Percentiles rank a stretch among this genome's conserved stretches.
Evolutionary conservation across 2,888 invertebrate species (phyloP).

Genomic region (Patella pellucida): DNA sequence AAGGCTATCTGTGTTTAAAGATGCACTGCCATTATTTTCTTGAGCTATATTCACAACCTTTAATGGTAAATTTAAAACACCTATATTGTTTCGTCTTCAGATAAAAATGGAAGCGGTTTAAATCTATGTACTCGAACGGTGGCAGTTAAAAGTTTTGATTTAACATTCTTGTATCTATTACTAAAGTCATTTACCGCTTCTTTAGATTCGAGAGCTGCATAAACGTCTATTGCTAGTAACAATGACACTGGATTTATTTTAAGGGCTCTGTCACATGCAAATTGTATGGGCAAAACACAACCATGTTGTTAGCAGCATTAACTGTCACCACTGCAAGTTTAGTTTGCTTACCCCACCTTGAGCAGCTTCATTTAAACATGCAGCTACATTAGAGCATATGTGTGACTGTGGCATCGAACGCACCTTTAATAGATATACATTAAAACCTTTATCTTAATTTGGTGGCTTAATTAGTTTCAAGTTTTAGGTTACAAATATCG

Average conservation of each 20-base stretch:
- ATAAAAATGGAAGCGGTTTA: too few relatives aligned
- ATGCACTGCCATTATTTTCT: not conserved
- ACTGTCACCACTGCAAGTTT: constrained; percentile 3
- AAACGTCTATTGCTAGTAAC: constrained; percentile 14
- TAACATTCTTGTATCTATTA: not conserved
- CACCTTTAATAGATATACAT: not conserved
- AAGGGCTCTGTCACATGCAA: constrained; percentile 12
- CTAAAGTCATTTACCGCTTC: not conserved
- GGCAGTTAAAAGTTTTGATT: not conserved
- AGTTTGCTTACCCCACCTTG: not conserved
- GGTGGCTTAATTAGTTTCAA: too few relatives aligned
- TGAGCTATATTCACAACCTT: too few relatives aligned
- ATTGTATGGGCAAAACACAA: not conserved
- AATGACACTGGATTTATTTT: constrained; percentile 10
- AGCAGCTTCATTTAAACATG: not conserved
- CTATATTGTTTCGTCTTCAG: too few relatives aligned
- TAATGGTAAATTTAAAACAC: too few relatives aligned
- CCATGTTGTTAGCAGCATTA: constrained; percentile 20
- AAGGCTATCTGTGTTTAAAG: not conserved
- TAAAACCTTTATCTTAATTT: too few relatives aligned
- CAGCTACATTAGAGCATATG: constrained; percentile 8
- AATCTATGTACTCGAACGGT: not conserved
- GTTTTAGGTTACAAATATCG: too few relatives aligned
- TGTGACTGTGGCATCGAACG: constrained; percentile 18
- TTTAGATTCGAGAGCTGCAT: too few relatives aligned